Percentiles rank a stretch among this genome's conserved stretches.
phyloP scores from a whole-genome alignment of 2,888 invertebrate species.

The Noctua janthina region DNA sequence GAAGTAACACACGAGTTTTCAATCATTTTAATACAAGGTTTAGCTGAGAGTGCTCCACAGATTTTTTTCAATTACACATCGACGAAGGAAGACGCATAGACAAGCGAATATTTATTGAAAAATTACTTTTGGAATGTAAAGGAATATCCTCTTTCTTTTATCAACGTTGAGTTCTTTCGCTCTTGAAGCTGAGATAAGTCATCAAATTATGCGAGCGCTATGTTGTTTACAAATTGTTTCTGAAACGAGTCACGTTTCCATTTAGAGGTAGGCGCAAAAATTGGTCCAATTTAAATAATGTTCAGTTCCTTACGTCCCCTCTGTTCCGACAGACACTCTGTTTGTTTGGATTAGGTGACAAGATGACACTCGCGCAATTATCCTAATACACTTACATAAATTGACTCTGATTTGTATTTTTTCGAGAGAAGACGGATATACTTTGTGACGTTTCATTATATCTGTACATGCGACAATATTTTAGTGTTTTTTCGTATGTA shows the following conservation, averaged over 20 bases:
- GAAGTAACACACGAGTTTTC: constrained; percentile 59
- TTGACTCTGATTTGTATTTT: constrained; percentile 47
- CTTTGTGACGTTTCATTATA: constrained; percentile 13
- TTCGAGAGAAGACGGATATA: not conserved
- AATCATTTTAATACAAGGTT: constrained; percentile 62
- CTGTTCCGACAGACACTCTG: constrained; percentile 42
- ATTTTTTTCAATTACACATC: constrained; percentile 49
- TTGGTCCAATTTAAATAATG: constrained; percentile 79
- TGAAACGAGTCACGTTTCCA: constrained; percentile 80
- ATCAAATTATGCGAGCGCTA: constrained; percentile 81
- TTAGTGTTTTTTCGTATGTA: not conserved
- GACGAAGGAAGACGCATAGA: constrained; percentile 46
- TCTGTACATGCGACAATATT: not conserved
- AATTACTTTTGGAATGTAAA: constrained; percentile 68
- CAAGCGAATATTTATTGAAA: constrained; percentile 61
- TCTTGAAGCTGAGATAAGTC: constrained; percentile 79
- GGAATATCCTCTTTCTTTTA: constrained; percentile 72
- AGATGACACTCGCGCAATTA: constrained; percentile 56
- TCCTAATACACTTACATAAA: constrained; percentile 57
- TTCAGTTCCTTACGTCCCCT: constrained; percentile 63
- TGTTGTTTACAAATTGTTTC: constrained; percentile 83
- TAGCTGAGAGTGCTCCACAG: constrained; percentile 32
- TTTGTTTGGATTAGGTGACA: constrained; percentile 66
- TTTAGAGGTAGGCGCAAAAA: constrained; percentile 77
- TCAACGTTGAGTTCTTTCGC: constrained; percentile 74